Evolutionary conservation across 2,888 invertebrate species (phyloP), one percentile per base, ranked within the genome.

Genomic region (Cylindroiulus punctatus): DNA sequence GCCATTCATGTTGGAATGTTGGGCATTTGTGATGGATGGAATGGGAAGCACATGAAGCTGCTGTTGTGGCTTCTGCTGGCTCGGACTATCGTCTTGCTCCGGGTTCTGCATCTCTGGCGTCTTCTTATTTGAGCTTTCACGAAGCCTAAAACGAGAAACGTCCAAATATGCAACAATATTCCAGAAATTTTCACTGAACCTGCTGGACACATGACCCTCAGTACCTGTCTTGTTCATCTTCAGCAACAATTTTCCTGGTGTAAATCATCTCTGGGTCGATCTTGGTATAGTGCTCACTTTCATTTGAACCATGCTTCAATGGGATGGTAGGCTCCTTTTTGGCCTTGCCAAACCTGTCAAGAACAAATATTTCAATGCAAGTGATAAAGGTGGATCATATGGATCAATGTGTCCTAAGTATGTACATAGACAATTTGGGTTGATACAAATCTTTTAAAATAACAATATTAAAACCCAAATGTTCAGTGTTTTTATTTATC

Each of bases 331-430:
- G 87, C 4, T 82, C 52, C 87, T 90, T 90, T 57, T 89, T 88
- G 57, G 88, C 88, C 86, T 90, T 89, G 17, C 90, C 89, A 88
- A 90, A 89, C 86, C 90, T 90, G 42, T 19, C 7, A 12, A 52
- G 3, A 26, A n/a, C 22, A 52, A 84, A 47, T 8, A 84, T 19
- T 22, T 26, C 36, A 84, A 22, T 83, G 10, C 7, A 32, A 84
- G 36, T 14, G n/a, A n/a, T n/a, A n/a, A n/a, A n/a, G n/a, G n/a
- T n/a, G n/a, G n/a, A n/a, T n/a, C n/a, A n/a, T n/a, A n/a, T n/a
- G n/a, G n/a, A n/a, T n/a, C n/a, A n/a, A n/a, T n/a, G n/a, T n/a
- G n/a, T n/a, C n/a, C n/a, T n/a, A n/a, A n/a, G n/a, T n/a, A n/a
- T n/a, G n/a, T n/a, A n/a, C n/a, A n/a, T n/a, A n/a, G n/a, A n/a